Conservation (phyloP, 2,113 vertebrate species). For the Circaetus cinerascens region DNA sequence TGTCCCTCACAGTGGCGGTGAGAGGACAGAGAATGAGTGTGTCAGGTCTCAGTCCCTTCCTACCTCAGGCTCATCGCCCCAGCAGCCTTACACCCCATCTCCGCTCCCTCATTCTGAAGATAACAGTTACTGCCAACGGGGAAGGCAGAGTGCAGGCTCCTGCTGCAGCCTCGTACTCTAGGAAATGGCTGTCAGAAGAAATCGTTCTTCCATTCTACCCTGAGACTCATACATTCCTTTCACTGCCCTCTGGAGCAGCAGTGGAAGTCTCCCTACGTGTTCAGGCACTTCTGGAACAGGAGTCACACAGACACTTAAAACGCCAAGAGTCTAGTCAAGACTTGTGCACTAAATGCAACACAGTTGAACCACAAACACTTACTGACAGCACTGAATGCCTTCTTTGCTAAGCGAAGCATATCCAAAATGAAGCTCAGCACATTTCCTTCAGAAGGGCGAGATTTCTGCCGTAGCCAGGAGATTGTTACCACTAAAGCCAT, state of each 20-base stretch:
- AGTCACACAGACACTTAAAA: background rate
- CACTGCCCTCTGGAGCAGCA: background rate
- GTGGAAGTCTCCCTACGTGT: background rate
- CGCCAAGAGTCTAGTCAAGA: background rate
- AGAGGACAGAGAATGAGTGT: background rate
- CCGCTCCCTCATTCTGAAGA: background rate
- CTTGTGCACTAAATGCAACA: background rate
- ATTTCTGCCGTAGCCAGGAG: background rate
- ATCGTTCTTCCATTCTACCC: background rate
- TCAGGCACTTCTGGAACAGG: background rate
- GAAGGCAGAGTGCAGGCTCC: background rate
- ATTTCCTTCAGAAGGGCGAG: background rate
- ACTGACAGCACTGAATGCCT: background rate
- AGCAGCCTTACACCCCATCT: background rate
- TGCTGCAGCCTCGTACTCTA: background rate
- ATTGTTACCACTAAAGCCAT: background rate
- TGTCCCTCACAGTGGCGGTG: background rate
- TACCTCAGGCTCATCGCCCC: background rate
- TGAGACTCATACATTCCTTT: background rate
- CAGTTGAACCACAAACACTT: background rate
- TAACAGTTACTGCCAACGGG: background rate
- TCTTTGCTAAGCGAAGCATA: background rate
- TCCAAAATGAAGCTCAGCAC: background rate
- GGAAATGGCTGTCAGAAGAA: background rate
- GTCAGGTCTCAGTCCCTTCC: background rate